phyloP scores from a whole-genome alignment of 2,888 invertebrate genomes.

The Scaeva pyrastri region DNA sequence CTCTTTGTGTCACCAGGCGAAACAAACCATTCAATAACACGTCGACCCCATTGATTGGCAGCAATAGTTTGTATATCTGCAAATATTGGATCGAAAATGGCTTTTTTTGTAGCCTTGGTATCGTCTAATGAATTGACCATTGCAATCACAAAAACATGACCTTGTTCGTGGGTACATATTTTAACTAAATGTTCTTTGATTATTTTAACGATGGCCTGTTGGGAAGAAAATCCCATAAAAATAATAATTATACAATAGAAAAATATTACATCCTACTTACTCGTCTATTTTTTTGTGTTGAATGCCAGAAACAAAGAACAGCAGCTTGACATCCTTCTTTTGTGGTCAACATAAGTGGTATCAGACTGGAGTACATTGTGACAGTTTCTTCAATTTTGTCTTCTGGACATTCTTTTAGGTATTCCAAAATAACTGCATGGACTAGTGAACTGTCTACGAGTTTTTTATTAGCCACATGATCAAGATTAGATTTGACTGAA shows the following conservation, averaged over 20 bases:
- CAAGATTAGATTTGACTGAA: conserved; percentile 89
- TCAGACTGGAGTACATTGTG: conserved; percentile 87
- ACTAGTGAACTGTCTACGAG: conserved; percentile 89
- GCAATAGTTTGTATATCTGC: conserved; percentile 88
- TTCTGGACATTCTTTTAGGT: conserved; percentile 88
- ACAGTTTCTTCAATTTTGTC: conserved; percentile 91
- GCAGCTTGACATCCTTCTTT: conserved; percentile 92
- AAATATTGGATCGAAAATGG: conserved; percentile 89
- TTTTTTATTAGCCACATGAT: conserved; percentile 89
- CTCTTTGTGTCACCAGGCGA: conserved; percentile 91
- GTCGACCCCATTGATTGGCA: conserved; percentile 91
- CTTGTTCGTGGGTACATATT: conserved; percentile 93
- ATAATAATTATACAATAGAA: neutral
- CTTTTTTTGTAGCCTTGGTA: conserved; percentile 94
- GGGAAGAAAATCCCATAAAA: conserved; percentile 55
- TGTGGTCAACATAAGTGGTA: conserved; percentile 89
- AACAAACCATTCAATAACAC: conserved; percentile 94
- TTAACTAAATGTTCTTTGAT: conserved; percentile 93
- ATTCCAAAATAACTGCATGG: conserved; percentile 93
- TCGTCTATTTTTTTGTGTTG: conserved; percentile 91
- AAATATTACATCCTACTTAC: conserved; percentile 47
- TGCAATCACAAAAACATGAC: conserved; percentile 92
- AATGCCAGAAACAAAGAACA: conserved; percentile 94
- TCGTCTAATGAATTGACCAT: conserved; percentile 96
- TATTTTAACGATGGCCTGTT: conserved; percentile 92